Base-by-base conservation (phyloP, 2,797 vertebrate genomes). In the Chelonia mydas region DNA sequence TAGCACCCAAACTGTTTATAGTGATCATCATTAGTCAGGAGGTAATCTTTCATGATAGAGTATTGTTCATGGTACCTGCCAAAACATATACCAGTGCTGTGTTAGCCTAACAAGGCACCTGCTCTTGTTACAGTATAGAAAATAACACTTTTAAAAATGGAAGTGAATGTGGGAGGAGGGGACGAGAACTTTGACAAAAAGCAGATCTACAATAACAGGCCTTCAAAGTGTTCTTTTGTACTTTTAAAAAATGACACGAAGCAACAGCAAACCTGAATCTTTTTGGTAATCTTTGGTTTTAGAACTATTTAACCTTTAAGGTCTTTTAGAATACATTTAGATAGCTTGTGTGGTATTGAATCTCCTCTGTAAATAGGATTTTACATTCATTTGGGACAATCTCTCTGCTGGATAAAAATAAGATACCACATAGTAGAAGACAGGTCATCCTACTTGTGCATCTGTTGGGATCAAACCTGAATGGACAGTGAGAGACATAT, bases 1-100 rank as follows among this genome's bases (percentile, higher is more conserved):
- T 15, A 94, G 81, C 96, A 95, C 96, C 92, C 89, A 84, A 72
- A 11, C 31, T 77, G 95, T 97, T 98, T 98, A 96, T 28, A 94
- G 81, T 94, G 90, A 92, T 87, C 89, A 90, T 95, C 96, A 93
- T 94, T 90, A 96, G 72, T 96, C 82, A 86, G 86, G 61, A 88
- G 88, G 59, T 87, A 95, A 97, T 97, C 95, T 95, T 92, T 86
- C 87, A 84, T 21, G 83, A 85, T 85, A 88, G 91, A 83, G 77
- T 54, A 96, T 87, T 95, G 86, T 50, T 95, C 61, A 19, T 27
- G 74, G 81, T 86, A 85, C 76, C 81, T 96, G 86, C 45, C 65
- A 93, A 92, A 97, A 95, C 83, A 95, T n/a, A 59, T 33, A 83
- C 33, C 12, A 31, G 50, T 59, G 9, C 84, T 11, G 3, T 9